These are phyloP conservation scores for Andrena bicolor DNA, from an alignment of 2,888 invertebrate genomes.

Conservation along the genomic window DNA sequence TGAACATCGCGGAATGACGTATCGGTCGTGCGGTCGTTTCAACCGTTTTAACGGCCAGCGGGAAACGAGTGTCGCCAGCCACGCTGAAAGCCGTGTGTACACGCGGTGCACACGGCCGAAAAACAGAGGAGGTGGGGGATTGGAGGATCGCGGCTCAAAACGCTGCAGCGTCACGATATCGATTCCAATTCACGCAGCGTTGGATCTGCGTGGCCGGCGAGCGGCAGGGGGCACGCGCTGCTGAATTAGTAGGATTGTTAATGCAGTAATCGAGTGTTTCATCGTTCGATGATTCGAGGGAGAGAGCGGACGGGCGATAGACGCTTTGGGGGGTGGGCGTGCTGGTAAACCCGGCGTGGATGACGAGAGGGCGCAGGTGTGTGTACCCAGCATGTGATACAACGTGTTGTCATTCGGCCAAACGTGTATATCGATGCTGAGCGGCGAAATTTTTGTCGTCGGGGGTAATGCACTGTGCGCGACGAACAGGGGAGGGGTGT, in stretches of 20 bases:
- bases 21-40: constrained; percentile 81
- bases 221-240: constrained; percentile 41
- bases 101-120: constrained; percentile 30
- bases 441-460: constrained; percentile 48
- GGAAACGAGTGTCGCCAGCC: constrained; percentile 80
- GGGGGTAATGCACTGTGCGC: background rate
- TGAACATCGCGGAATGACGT: constrained; percentile 78
- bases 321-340: background rate
- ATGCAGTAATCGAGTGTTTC: constrained; percentile 83
- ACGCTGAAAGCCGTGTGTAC: constrained; percentile 76
- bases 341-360: constrained; percentile 59
- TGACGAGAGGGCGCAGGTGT: constrained; percentile 73
- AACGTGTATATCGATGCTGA: constrained; percentile 53
- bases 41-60: constrained; percentile 79
- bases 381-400: constrained; percentile 74
- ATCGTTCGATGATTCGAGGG: constrained; percentile 80
- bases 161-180: constrained; percentile 68
- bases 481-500: no score
- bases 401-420: constrained; percentile 76
- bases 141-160: constrained; percentile 46
- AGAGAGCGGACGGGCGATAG: constrained; percentile 8
- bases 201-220: constrained; percentile 39
- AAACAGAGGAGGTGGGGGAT: constrained; percentile 1
- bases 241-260: constrained; percentile 81
- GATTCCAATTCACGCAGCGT: constrained; percentile 63